Conservation (phyloP, 1,140 invertebrate genomes). For the Dreissena rostriformis region DNA sequence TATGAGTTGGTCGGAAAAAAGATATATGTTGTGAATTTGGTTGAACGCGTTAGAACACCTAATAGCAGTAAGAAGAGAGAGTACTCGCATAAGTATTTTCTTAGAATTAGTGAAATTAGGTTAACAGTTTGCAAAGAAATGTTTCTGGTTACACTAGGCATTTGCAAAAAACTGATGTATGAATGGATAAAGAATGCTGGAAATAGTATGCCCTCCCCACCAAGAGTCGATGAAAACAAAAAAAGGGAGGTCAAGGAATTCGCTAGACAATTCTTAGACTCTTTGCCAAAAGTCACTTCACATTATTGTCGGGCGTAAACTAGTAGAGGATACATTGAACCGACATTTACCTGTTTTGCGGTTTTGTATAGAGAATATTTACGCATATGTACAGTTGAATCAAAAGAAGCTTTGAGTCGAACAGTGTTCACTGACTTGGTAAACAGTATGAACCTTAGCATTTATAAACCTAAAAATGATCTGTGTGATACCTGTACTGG, state of each 20-base stretch:
- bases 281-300: slow-evolving; percentile 2
- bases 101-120: no score
- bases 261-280: not conserved
- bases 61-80: not conserved
- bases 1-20: slow-evolving; percentile 15
- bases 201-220: not conserved
- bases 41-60: slow-evolving; percentile 5
- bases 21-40: not conserved
- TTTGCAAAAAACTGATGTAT: slow-evolving; percentile 13
- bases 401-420: not conserved
- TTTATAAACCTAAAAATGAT: slow-evolving; percentile 43
- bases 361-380: slow-evolving; percentile 2
- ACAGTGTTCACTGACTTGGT: not conserved
- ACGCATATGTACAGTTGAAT: not conserved
- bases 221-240: not conserved
- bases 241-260: not conserved
- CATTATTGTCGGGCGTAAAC: slow-evolving; percentile 13
- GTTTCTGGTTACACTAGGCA: slow-evolving; percentile 20
- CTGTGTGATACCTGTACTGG: slow-evolving; percentile 47
- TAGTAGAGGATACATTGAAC: slow-evolving; percentile 1
- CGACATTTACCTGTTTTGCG: not conserved
- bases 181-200: not conserved
- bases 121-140: slow-evolving; percentile 10
- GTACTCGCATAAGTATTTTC: no score
- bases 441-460: not conserved